Evolutionary conservation across 1,140 invertebrate genomes (phyloP).

Genomic region (Polypedilum vanderplanki): DNA sequence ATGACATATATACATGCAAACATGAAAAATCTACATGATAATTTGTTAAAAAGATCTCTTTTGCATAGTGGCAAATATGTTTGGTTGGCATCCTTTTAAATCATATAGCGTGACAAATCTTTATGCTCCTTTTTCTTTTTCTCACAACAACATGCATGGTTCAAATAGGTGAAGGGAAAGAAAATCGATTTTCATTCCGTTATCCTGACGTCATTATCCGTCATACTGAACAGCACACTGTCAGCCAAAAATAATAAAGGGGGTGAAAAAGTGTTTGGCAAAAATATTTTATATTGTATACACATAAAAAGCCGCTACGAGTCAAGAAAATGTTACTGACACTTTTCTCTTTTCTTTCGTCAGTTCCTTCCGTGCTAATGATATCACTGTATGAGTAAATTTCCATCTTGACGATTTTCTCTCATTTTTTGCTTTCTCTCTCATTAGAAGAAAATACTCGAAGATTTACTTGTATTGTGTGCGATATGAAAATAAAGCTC

Average conservation of each 20-base stretch:
- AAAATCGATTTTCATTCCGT: constrained; percentile 25
- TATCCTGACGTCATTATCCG: constrained; percentile 24
- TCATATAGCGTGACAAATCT: constrained; percentile 2
- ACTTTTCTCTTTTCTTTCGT: constrained; percentile 9
- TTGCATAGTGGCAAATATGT: constrained; percentile 4
- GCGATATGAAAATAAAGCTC: background rate
- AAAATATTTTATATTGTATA: background rate
- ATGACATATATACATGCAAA: background rate
- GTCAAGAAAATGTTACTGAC: constrained; percentile 17
- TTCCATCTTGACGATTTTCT: too few relatives aligned
- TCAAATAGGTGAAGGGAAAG: background rate
- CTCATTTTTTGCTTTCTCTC: too few relatives aligned
- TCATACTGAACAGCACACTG: constrained; percentile 15
- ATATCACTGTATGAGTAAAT: too few relatives aligned
- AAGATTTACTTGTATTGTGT: too few relatives aligned
- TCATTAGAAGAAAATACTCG: too few relatives aligned
- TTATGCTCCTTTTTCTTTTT: too few relatives aligned
- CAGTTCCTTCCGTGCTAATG: constrained; percentile 7
- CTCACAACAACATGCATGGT: too few relatives aligned
- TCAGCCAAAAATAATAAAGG: constrained; percentile 4
- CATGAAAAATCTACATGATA: background rate
- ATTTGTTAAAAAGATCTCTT: background rate
- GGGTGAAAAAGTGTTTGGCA: constrained; percentile 14
- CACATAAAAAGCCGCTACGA: background rate
- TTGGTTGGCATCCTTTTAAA: background rate